Evolutionary conservation across 2,888 invertebrate genomes (phyloP).

Genomic region (Hypercompe scribonia): DNA sequence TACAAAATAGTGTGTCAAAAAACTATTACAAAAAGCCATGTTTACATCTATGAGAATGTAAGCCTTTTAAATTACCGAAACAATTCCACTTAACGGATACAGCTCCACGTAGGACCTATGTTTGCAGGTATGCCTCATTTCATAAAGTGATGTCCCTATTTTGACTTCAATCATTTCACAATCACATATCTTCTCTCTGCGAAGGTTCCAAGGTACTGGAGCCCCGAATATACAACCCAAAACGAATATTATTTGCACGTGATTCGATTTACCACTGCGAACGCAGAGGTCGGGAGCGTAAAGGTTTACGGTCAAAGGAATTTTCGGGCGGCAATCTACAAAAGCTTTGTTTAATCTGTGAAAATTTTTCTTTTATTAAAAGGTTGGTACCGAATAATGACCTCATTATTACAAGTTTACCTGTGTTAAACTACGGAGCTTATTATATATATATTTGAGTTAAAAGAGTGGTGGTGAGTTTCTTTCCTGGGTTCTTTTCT

Average conservation of each 20-base stretch:
- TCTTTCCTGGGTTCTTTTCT: no score
- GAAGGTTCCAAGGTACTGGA: conserved; percentile 72
- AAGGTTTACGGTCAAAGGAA: conserved; percentile 67
- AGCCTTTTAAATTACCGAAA: conserved; percentile 61
- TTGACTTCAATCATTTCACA: conserved; percentile 78
- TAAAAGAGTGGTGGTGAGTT: no score
- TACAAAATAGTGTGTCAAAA: no score
- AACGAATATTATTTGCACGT: conserved; percentile 73
- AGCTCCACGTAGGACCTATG: conserved; percentile 74
- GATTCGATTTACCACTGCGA: conserved; percentile 54
- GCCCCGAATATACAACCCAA: conserved; percentile 72
- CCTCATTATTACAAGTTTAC: not conserved
- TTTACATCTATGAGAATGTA: not conserved
- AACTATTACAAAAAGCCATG: no score
- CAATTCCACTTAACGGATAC: conserved; percentile 68
- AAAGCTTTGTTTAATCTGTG: conserved; percentile 73
- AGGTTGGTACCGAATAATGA: not conserved
- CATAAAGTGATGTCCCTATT: conserved; percentile 75
- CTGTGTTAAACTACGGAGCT: no score
- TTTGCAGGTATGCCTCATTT: conserved; percentile 74
- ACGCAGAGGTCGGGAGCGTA: conserved; percentile 77
- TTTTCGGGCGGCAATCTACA: conserved; percentile 71
- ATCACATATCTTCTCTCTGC: conserved; percentile 78
- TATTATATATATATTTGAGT: no score
- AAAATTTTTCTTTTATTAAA: not conserved